Evolutionary conservation across 2,888 invertebrate species (phyloP).

Genomic region (Carterocephalus palaemon): DNA sequence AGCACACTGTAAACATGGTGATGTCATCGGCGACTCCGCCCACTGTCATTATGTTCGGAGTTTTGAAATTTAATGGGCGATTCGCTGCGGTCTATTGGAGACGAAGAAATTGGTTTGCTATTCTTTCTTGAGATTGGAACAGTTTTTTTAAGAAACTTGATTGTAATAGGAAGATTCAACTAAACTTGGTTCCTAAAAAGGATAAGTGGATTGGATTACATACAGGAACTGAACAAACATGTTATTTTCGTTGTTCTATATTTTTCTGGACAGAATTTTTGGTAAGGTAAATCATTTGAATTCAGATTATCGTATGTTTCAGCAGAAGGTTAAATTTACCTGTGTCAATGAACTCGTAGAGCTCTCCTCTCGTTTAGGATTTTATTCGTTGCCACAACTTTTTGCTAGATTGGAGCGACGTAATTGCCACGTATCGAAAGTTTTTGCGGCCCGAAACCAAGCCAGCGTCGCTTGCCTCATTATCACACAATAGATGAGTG

Average conservation of each 20-base stretch:
- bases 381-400: background rate
- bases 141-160: too few relatives aligned
- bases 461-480: background rate
- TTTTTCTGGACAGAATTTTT: too few relatives aligned
- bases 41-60: slow-evolving; percentile 37
- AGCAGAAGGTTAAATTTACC: slow-evolving; percentile 4
- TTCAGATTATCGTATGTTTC: too few relatives aligned
- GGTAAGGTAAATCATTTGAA: too few relatives aligned
- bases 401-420: slow-evolving; percentile 5
- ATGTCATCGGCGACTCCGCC: slow-evolving; percentile 60
- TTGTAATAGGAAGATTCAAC: too few relatives aligned
- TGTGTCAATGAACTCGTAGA: slow-evolving; percentile 10
- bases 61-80: slow-evolving; percentile 31
- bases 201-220: too few relatives aligned
- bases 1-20: slow-evolving; percentile 49
- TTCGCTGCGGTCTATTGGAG: slow-evolving; percentile 19
- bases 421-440: slow-evolving; percentile 1
- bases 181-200: too few relatives aligned
- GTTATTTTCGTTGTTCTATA: too few relatives aligned
- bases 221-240: too few relatives aligned
- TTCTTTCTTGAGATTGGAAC: slow-evolving; percentile 3
- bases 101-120: background rate
- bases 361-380: background rate
- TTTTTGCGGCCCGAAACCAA: slow-evolving; percentile 15
- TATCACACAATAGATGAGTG: slow-evolving; percentile 9